Base-by-base conservation (phyloP, 2,797 vertebrate species). In the Ambastaia sidthimunki region DNA sequence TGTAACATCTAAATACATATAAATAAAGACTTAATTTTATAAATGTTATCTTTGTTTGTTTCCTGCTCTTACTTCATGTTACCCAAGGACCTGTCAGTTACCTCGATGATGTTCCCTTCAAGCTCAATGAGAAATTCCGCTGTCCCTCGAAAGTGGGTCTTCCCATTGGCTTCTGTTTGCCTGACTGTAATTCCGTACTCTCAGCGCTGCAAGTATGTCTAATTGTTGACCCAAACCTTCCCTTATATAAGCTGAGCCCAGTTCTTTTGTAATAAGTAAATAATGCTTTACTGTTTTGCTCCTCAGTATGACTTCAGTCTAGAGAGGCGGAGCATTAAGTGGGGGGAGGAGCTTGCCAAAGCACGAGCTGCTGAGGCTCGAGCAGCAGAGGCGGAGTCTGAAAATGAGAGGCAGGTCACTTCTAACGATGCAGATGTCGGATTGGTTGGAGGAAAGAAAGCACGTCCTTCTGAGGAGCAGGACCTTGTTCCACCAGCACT, bases 51-150 rank as follows among this genome's bases (percentile, higher is more conserved):
- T 19, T 37, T n/a, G 11, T 18, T 70, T 10, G 3, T 23, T 4
- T 10, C 5, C n/a, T 78, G 3, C 0, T 23, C 55, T 54, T 16
- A 19, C 25, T 44, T 76, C 31, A 9, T 18, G 50, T 69, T 3
- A n/a, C n/a, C 72, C 2, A 69, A 98, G 97, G 97, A 88, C 95
- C 95, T 89, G 94, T 96, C 92, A 97, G 96, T 92, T 98, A 99
- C 88, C 96, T 99, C 89, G 98, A 99, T 90, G 97, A 97, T 47
- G 96, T 99, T 93, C 97, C 97, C 74, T 99, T 99, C 92, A 99
- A 97, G 91, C 94, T 99, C 89, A 98, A 96, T 84, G 97, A 99
- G 79, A 98, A 95, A 85, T 99, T 98, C 89, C 96, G 92, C 90
- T 95, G 92, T 83, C 98, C 98, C 69, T 95, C 95, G 11, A 99